A percentile compares a stretch with the other conserved stretches of the same genome.
Evolutionary conservation across 2,888 invertebrate genomes (phyloP).

Genomic region (Agrotis exclamationis): DNA sequence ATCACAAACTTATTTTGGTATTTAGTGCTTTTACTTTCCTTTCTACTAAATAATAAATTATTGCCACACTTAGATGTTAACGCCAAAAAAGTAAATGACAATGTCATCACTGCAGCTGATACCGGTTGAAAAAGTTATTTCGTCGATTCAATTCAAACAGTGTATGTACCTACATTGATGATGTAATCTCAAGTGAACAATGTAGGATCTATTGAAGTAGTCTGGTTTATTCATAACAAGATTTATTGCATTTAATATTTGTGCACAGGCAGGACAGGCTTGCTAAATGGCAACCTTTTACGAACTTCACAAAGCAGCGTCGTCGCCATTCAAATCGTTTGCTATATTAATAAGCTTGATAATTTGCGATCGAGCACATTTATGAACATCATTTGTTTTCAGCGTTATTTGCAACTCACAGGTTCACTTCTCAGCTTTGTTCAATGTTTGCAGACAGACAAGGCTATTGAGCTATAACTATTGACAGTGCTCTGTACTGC

Average conservation of each 20-base stretch:
- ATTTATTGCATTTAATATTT: conserved; percentile 18
- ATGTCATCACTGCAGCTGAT: too few relatives aligned
- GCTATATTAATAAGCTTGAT: conserved; percentile 30
- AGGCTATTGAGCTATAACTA: conserved; percentile 18
- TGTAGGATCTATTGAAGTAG: background rate
- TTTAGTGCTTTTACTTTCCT: too few relatives aligned
- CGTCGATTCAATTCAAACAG: background rate
- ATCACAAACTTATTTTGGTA: too few relatives aligned
- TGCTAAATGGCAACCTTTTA: background rate
- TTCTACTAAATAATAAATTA: too few relatives aligned
- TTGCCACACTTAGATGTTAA: too few relatives aligned
- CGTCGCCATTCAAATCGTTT: conserved; percentile 2
- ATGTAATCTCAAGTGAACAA: background rate
- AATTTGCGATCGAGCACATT: conserved; percentile 6
- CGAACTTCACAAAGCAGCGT: background rate
- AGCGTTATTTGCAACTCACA: conserved; percentile 4
- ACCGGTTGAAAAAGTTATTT: background rate
- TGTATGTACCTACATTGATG: background rate
- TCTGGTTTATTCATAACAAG: background rate
- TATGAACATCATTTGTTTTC: conserved; percentile 15
- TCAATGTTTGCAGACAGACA: conserved; percentile 11
- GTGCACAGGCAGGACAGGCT: conserved; percentile 1
- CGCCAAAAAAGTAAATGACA: too few relatives aligned
- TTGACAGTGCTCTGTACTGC: conserved; percentile 8
- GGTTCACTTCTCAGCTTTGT: background rate